Conservation (phyloP, 2,797 vertebrate genomes). For the Karalla daura region DNA sequence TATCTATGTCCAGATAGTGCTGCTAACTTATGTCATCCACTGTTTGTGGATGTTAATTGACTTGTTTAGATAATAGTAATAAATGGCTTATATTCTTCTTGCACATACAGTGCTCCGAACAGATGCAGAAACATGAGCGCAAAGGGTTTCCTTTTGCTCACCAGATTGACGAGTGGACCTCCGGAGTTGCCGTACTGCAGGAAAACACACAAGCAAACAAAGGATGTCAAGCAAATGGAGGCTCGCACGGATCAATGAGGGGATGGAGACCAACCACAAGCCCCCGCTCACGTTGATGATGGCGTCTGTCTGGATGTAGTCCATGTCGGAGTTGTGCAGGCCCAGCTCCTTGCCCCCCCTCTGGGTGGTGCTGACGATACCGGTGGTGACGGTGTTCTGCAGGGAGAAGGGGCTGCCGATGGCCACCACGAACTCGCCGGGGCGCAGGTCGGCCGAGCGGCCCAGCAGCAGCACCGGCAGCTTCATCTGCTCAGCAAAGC, state of each 20-base stretch:
- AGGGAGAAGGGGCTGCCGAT: slow-evolving; percentile 97
- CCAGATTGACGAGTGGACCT: slow-evolving; percentile 96
- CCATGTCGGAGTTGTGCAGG: slow-evolving; percentile 95
- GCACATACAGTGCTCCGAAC: too few relatives aligned
- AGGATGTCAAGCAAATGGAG: neutral
- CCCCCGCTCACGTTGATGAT: slow-evolving; percentile 92
- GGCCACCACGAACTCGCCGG: slow-evolving; percentile 94
- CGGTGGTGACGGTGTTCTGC: slow-evolving; percentile 97
- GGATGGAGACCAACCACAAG: neutral
- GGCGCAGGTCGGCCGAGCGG: slow-evolving; percentile 92
- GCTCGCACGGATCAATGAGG: too few relatives aligned
- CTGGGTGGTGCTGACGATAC: slow-evolving; percentile 97
- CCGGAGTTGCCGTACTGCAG: slow-evolving; percentile 97
- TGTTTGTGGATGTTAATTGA: too few relatives aligned
- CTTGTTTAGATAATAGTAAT: too few relatives aligned
- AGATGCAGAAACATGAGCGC: too few relatives aligned
- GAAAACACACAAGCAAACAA: slow-evolving; percentile 53
- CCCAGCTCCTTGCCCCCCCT: slow-evolving; percentile 95
- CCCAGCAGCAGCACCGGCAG: slow-evolving; percentile 92
- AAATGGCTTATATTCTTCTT: too few relatives aligned
- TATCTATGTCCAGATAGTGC: too few relatives aligned
- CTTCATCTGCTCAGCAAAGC: slow-evolving; percentile 83
- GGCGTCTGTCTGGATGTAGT: slow-evolving; percentile 98
- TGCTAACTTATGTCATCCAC: too few relatives aligned
- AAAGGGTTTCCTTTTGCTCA: slow-evolving; percentile 78